Percentiles rank a stretch among this genome's conserved stretches.
Conservation (phyloP, 2,888 invertebrate genomes). For the Euphydryas editha region DNA sequence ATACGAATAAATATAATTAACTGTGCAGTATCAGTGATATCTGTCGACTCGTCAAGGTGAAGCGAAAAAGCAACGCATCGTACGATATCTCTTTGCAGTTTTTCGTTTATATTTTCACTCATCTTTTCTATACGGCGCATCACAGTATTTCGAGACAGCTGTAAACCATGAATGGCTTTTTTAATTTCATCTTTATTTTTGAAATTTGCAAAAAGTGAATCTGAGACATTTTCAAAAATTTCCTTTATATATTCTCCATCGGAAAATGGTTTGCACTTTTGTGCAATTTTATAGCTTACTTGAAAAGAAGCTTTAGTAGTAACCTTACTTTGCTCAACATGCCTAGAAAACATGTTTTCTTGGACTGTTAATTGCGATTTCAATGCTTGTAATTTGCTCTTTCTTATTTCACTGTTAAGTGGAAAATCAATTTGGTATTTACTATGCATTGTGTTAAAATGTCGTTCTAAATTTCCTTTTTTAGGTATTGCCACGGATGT, state of each 20-base stretch:
- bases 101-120: constrained; percentile 38
- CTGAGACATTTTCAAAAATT: constrained; percentile 42
- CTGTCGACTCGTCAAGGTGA: constrained; percentile 43
- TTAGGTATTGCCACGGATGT: too few relatives aligned
- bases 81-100: constrained; percentile 39
- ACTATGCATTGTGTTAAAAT: too few relatives aligned
- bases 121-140: constrained; percentile 40
- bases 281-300: constrained; percentile 43
- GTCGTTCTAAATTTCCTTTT: too few relatives aligned
- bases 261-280: too few relatives aligned
- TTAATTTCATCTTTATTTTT: constrained; percentile 44
- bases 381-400: too few relatives aligned
- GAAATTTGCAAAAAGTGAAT: constrained; percentile 44
- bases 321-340: constrained; percentile 43
- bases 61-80: constrained; percentile 41
- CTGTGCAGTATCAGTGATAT: constrained; percentile 42
- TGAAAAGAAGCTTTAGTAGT: constrained; percentile 4
- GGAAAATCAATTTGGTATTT: too few relatives aligned
- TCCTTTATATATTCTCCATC: too few relatives aligned
- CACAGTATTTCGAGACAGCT: constrained; percentile 43
- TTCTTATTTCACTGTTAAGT: too few relatives aligned
- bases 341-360: too few relatives aligned
- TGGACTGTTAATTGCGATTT: too few relatives aligned
- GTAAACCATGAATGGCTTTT: constrained; percentile 20
- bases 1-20: constrained; percentile 41